Conservation (phyloP, 2,797 vertebrate species). For the Coregonus ussuriensis region DNA sequence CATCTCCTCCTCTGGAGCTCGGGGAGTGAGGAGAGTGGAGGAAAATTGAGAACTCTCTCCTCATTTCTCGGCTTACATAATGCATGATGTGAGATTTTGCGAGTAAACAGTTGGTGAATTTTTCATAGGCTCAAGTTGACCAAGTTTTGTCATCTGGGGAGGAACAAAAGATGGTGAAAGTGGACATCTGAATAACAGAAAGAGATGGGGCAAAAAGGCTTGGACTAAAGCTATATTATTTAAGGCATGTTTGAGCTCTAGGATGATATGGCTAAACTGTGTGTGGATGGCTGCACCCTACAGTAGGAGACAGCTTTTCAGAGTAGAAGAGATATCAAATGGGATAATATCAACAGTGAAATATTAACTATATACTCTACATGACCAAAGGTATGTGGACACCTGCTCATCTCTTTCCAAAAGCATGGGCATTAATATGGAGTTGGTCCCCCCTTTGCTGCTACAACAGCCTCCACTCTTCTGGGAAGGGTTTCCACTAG, state of each 20-base stretch:
- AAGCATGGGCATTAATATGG: too few species aligned
- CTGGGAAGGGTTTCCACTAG: too few species aligned
- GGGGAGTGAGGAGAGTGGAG: constrained; percentile 19
- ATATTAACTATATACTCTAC: too few species aligned
- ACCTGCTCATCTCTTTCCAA: too few species aligned
- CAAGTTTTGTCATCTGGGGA: constrained; percentile 32
- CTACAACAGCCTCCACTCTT: too few species aligned
- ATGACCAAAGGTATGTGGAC: too few species aligned
- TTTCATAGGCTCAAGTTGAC: constrained; percentile 47
- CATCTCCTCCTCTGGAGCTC: constrained; percentile 4
- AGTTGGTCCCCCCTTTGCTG: too few species aligned
- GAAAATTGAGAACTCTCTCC: constrained; percentile 25
- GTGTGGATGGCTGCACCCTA: neutral
- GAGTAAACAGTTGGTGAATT: constrained; percentile 48
- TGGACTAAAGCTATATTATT: constrained; percentile 30
- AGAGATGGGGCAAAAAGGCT: constrained; percentile 20
- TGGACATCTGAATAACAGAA: constrained; percentile 27
- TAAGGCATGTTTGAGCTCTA: constrained; percentile 17
- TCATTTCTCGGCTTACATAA: constrained; percentile 46
- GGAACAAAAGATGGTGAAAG: constrained; percentile 32
- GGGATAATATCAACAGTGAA: too few species aligned
- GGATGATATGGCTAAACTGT: neutral
- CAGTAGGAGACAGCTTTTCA: too few species aligned
- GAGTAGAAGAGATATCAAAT: too few species aligned
- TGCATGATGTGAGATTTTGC: constrained; percentile 46